Evolutionary conservation across 2,888 invertebrate species (phyloP).

Genomic region (Escarpia spicata): DNA sequence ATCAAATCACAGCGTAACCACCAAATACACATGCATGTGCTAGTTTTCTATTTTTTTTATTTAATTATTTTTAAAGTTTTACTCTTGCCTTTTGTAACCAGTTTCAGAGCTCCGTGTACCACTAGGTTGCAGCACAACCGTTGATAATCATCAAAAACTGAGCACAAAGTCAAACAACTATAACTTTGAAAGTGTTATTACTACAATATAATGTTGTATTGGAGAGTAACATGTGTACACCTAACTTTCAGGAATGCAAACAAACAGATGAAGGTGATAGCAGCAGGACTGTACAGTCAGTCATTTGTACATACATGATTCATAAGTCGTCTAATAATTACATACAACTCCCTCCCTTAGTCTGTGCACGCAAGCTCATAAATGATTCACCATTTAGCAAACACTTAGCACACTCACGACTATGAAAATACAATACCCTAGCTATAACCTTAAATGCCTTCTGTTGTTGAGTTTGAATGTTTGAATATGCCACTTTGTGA

Average conservation of each 20-base stretch:
- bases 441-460: constrained; percentile 8
- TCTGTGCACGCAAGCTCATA: not conserved
- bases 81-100: not conserved
- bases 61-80: not conserved
- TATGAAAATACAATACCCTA: not conserved
- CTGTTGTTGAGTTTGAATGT: not conserved
- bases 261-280: not conserved
- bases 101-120: not conserved
- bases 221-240: not conserved
- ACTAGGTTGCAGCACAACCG: not conserved
- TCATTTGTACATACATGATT: not conserved
- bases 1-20: not conserved
- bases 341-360: not conserved
- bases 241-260: not conserved
- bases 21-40: not conserved
- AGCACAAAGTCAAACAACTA: not conserved
- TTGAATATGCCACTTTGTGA: not conserved
- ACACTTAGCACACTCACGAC: not conserved
- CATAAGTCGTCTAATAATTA: not conserved
- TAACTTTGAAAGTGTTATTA: not conserved
- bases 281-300: not conserved
- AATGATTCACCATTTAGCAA: constrained; percentile 5
- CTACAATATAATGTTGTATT: not conserved
- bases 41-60: not conserved
- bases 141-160: not conserved